These are phyloP conservation scores for Eurytoma adleriae DNA, from an alignment of 2,888 invertebrate genomes.

Conservation along the genomic window DNA sequence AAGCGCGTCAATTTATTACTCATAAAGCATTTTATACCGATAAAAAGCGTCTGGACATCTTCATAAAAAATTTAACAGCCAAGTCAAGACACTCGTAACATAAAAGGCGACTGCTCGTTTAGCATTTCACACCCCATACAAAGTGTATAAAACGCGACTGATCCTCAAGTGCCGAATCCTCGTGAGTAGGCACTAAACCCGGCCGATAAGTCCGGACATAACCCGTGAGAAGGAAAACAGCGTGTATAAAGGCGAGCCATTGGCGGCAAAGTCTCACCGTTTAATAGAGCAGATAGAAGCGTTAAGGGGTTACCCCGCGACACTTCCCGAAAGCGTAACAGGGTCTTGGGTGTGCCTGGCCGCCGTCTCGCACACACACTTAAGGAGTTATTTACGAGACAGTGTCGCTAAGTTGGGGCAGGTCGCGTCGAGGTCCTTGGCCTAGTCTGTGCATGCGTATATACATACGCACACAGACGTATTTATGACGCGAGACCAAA, in stretches of 20 bases:
- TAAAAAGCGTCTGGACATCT: not conserved
- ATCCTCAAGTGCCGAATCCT: not conserved
- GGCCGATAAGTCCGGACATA: constrained; percentile 7
- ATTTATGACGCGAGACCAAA: constrained; percentile 69
- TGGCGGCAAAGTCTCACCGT: constrained; percentile 16
- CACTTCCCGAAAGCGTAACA: constrained; percentile 56
- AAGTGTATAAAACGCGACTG: constrained; percentile 26
- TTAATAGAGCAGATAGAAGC: constrained; percentile 7
- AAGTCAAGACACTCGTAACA: not conserved
- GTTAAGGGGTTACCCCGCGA: constrained; percentile 32
- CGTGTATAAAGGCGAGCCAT: constrained; percentile 10
- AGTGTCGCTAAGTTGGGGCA: constrained; percentile 45
- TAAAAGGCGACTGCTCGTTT: not conserved
- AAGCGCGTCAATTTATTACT: not conserved
- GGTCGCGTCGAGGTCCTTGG: constrained; percentile 62
- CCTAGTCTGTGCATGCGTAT: constrained; percentile 56
- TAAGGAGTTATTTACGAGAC: constrained; percentile 74
- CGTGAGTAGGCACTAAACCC: constrained; percentile 21
- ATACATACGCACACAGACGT: constrained; percentile 64
- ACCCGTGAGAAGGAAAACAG: constrained; percentile 19
- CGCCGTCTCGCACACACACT: constrained; percentile 66
- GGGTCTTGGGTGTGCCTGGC: constrained; percentile 61
- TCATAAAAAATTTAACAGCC: constrained; percentile 18
- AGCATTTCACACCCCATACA: not conserved
- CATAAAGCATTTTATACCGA: not conserved